Evolutionary conservation across 2,888 invertebrate species (phyloP).

Genomic region (Drosophila affinis): DNA sequence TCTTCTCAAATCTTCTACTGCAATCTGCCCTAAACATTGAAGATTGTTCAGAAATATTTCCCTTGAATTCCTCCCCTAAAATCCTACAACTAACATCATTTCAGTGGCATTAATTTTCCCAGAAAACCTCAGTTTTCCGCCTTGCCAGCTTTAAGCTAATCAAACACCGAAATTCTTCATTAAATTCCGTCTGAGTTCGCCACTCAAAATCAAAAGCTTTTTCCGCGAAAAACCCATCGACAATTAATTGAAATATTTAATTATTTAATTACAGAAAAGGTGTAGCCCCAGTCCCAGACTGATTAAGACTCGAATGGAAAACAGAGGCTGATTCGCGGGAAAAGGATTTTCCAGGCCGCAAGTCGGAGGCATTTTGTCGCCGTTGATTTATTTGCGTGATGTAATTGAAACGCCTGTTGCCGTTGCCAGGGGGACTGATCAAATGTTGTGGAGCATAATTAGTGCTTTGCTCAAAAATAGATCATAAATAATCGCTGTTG

Average conservation of each 20-base stretch:
- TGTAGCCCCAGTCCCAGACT: not conserved
- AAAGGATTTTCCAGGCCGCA: conserved; percentile 47
- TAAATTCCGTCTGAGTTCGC: not conserved
- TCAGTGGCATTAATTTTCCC: not conserved
- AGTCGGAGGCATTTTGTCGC: conserved; percentile 47
- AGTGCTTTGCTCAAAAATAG: conserved; percentile 76
- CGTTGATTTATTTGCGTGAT: conserved; percentile 72
- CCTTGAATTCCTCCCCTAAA: not conserved
- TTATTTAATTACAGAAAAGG: conserved; percentile 18
- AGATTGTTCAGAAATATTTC: not conserved
- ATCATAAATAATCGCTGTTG: conserved; percentile 75
- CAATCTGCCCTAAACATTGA: too few relatives aligned
- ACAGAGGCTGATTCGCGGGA: not conserved
- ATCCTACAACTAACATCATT: not conserved
- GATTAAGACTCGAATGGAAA: conserved; percentile 1
- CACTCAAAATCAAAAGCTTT: not conserved
- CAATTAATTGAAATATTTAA: conserved; percentile 21
- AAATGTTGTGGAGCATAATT: conserved; percentile 68
- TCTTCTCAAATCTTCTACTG: not conserved
- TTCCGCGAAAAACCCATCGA: not conserved
- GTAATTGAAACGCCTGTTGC: conserved; percentile 72
- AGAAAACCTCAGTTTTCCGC: not conserved
- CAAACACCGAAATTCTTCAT: not conserved
- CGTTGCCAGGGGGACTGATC: conserved; percentile 57
- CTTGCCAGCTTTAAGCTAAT: not conserved